These are phyloP conservation scores for Oceanodroma tethys DNA, from an alignment of 2,113 vertebrate genomes.

Conservation along the genomic window DNA sequence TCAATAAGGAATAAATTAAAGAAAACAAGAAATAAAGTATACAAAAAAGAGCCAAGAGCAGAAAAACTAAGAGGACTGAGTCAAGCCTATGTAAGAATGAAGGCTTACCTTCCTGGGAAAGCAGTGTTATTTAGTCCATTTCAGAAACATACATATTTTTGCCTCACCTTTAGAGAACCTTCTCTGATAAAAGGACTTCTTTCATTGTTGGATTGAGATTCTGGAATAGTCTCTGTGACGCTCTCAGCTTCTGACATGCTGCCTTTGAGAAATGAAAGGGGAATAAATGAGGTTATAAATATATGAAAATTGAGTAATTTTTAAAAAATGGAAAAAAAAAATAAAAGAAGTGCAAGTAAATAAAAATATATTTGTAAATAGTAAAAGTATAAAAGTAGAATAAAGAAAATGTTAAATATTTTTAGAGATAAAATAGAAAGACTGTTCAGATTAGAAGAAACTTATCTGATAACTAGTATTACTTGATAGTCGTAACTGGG, in stretches of 20 bases:
- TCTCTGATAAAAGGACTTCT: conserved; percentile 69
- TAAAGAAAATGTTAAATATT: not conserved
- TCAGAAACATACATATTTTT: not conserved
- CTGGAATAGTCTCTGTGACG: not conserved
- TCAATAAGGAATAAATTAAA: not conserved
- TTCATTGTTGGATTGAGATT: not conserved
- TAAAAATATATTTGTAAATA: not conserved
- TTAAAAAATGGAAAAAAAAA: not conserved
- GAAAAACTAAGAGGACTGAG: not conserved
- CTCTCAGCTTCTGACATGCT: not conserved
- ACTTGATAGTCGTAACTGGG: not conserved
- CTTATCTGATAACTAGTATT: not conserved
- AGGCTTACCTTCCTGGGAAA: not conserved
- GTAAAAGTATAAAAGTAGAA: not conserved
- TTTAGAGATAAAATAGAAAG: not conserved
- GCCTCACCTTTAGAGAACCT: conserved; percentile 77
- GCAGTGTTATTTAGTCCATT: not conserved
- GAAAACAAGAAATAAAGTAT: not conserved
- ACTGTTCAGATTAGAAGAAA: not conserved
- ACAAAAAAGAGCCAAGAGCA: not conserved
- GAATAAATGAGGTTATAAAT: not conserved
- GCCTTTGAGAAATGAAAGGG: conserved; percentile 29
- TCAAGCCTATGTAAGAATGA: not conserved
- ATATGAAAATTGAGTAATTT: not conserved
- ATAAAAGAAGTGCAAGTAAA: not conserved